These are phyloP conservation scores for Rissa tridactyla DNA, from an alignment of 2,113 vertebrate genomes.

Conservation along the genomic window DNA sequence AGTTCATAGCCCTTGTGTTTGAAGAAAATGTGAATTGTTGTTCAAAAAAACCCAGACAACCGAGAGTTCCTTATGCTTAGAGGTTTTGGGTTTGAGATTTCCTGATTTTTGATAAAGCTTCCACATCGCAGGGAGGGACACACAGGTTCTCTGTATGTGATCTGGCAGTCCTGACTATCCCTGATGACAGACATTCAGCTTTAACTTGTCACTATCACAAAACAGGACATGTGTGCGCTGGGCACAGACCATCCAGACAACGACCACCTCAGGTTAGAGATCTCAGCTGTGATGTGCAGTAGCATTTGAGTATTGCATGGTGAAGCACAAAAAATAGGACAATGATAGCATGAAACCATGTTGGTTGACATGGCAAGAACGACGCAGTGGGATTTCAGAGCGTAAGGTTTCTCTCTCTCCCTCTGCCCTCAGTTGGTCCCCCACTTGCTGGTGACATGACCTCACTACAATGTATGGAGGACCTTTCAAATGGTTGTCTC, in stretches of 20 bases:
- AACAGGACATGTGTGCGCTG: not conserved
- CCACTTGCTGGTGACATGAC: not conserved
- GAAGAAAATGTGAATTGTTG: not conserved
- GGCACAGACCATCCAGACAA: not conserved
- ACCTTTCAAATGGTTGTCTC: not conserved
- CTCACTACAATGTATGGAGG: rapidly evolving
- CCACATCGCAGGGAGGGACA: not conserved
- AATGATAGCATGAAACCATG: not conserved
- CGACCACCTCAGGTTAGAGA: not conserved
- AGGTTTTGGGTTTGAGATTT: not conserved
- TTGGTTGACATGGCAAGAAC: not conserved
- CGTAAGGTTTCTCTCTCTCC: not conserved
- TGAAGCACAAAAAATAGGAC: not conserved
- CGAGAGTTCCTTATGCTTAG: not conserved
- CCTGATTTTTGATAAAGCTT: not conserved
- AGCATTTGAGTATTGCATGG: not conserved
- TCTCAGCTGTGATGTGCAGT: not conserved
- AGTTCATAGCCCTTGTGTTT: not conserved
- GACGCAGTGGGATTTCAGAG: not conserved
- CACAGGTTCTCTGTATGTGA: not conserved
- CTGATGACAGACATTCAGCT: not conserved
- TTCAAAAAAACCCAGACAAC: not conserved
- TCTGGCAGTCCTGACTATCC: not conserved
- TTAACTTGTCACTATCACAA: not conserved
- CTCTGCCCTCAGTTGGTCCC: not conserved